Conservation (phyloP, 2,888 invertebrate genomes). For the Ophonus ardosiacus region DNA sequence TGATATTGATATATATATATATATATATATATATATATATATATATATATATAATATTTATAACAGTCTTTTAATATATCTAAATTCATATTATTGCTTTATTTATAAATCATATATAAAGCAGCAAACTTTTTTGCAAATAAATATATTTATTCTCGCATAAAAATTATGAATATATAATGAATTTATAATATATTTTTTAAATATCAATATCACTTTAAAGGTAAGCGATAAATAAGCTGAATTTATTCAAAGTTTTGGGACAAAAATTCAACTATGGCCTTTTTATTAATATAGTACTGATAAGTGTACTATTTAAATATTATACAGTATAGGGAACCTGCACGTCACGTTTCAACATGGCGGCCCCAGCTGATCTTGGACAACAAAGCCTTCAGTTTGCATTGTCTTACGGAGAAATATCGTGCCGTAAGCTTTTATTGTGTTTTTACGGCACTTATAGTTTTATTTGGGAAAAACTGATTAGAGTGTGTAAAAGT, state of each 20-base stretch:
- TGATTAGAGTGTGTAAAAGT: too few species aligned
- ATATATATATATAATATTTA: too few species aligned
- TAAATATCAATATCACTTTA: neutral
- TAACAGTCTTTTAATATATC: slow-evolving; percentile 42
- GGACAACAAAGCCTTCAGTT: too few species aligned
- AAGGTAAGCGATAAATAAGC: neutral
- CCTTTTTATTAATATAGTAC: slow-evolving; percentile 25
- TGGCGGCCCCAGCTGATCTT: too few species aligned
- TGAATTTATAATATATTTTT: neutral
- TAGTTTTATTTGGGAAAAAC: too few species aligned
- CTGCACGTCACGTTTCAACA: too few species aligned
- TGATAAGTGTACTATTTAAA: slow-evolving; percentile 39
- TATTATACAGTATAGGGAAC: slow-evolving; percentile 43
- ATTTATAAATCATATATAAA: slow-evolving; percentile 37
- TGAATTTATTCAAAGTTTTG: neutral
- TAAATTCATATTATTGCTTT: slow-evolving; percentile 43
- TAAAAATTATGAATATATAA: slow-evolving; percentile 17
- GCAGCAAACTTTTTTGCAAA: neutral
- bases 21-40: too few species aligned
- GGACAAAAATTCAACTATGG: neutral
- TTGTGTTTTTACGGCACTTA: too few species aligned
- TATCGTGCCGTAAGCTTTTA: too few species aligned
- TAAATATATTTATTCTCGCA: neutral
- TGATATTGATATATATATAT: neutral
- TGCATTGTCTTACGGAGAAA: too few species aligned